A percentile compares a stretch with the other conserved stretches of the same genome.
Conservation (phyloP, 1,140 invertebrate species). For the Brachionus rubens region DNA sequence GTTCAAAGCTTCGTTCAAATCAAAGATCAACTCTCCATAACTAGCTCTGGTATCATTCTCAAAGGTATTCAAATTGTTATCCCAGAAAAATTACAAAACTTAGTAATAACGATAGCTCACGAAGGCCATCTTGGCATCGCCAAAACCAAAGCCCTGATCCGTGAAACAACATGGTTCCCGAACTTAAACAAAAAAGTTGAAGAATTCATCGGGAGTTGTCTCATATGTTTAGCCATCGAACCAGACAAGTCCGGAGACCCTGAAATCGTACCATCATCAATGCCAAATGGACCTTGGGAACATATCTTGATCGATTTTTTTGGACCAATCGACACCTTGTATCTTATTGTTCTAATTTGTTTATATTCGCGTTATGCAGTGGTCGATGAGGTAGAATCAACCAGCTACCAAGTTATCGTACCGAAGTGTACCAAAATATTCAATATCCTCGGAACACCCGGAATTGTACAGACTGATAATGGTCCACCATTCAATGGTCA, state of each 20-base stretch:
- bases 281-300: conserved; percentile 49
- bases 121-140: conserved; percentile 48
- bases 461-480: conserved; percentile 47
- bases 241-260: not conserved
- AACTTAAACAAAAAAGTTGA: conserved; percentile 48
- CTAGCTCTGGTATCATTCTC: conserved; percentile 39
- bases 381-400: conserved; percentile 48
- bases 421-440: conserved; percentile 46
- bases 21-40: not conserved
- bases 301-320: conserved; percentile 52
- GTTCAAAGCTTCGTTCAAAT: not conserved
- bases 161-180: conserved; percentile 49
- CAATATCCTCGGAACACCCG: conserved; percentile 47
- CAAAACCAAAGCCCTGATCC: conserved; percentile 49
- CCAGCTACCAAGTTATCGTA: conserved; percentile 44
- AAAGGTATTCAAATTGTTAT: conserved; percentile 48
- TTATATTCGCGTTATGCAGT: conserved; percentile 52
- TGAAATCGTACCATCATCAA: conserved; percentile 48
- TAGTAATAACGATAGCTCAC: conserved; percentile 47
- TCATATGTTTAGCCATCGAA: conserved; percentile 47
- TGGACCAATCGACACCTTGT: conserved; percentile 50
- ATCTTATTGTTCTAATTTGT: conserved; percentile 51
- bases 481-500: conserved; percentile 48
- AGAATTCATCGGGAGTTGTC: conserved; percentile 46
- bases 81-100: conserved; percentile 46